Base-by-base conservation (phyloP, 2,113 vertebrate species). In the Poecilia latipinna region DNA sequence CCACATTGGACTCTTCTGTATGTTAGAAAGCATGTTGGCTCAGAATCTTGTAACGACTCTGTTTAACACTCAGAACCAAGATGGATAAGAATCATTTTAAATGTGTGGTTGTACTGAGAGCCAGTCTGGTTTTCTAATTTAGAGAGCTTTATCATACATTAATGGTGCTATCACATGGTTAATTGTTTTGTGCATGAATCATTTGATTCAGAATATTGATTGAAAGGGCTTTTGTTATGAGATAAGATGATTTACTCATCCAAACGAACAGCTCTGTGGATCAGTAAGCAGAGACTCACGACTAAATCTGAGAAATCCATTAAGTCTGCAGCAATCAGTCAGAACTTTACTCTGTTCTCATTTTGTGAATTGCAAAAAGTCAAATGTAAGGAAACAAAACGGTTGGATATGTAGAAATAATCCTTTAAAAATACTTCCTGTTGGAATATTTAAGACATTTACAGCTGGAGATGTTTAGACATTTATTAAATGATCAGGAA, bases 181-280 rank as follows among this genome's bases (percentile, higher is more conserved):
- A 44, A 73, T 78, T 60, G 67, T 71, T 77, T 33, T 32, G 51
- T 57, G 29, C 75, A 68, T 78, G 7, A 75, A 72, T 81, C 35
- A 81, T 71, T 71, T 61, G 71, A 54, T 44, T 28, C 65, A 64
- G 44, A 67, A 19, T 76, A 77, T 74, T 71, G 65, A 83, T 80
- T 69, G 68, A 63, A 77, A 57, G 4, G 4, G 2, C 12, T 68
- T 74, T 68, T 78, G 35, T 65, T 65, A 15, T 0, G 1, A 72
- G 42, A 78, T 68, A 26, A 61, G 61, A 77, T 80, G 78, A 79
- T 79, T 74, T 74, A 68, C 65, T 63, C 48, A 28, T 54, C 69
- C 61, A 22, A 65, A 22, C 31, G 32, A 66, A 42, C 51, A 64
- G 42, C 63, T 65, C 31, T 65, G 64, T 15, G 31, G 65, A 74